phyloP scores from a whole-genome alignment of 1,140 invertebrate genomes.

The Eufriesea mexicana region DNA sequence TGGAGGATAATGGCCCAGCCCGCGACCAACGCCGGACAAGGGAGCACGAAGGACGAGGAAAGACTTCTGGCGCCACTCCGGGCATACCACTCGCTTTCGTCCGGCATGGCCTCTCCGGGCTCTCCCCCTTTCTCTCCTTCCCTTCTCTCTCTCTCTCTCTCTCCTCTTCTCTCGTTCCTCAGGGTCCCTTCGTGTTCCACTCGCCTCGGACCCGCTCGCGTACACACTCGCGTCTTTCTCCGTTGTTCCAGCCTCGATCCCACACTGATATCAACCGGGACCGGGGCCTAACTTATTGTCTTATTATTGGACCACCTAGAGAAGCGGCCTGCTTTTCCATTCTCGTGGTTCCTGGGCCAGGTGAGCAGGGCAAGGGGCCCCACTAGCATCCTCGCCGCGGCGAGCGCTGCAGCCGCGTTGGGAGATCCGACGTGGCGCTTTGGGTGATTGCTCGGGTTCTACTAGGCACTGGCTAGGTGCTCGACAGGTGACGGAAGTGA shows the following conservation, averaged over 20 bases:
- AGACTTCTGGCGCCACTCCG: slow-evolving; percentile 79
- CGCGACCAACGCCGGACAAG: slow-evolving; percentile 27
- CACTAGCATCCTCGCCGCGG: too few species aligned
- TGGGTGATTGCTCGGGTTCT: neutral
- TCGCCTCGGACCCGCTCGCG: slow-evolving; percentile 15
- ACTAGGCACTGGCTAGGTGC: too few species aligned
- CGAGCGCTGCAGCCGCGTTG: too few species aligned
- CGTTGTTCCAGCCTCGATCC: slow-evolving; percentile 64
- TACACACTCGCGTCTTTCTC: slow-evolving; percentile 41
- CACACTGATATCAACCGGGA: slow-evolving; percentile 66
- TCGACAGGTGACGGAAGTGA: neutral
- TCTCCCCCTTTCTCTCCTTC: neutral
- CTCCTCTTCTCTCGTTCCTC: neutral
- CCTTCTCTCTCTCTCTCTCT: slow-evolving; percentile 4
- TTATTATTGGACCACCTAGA: slow-evolving; percentile 81
- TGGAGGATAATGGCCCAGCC: slow-evolving; percentile 55
- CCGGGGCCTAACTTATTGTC: slow-evolving; percentile 68
- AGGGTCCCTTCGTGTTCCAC: slow-evolving; percentile 13
- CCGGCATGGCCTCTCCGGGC: slow-evolving; percentile 45
- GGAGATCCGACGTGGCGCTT: neutral
- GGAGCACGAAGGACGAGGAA: slow-evolving; percentile 62
- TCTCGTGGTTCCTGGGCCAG: neutral
- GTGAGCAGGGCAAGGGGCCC: too few species aligned
- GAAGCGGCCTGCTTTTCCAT: slow-evolving; percentile 54
- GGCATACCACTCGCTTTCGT: slow-evolving; percentile 67